These are phyloP conservation scores for Mixornis gularis DNA, from an alignment of 2,113 vertebrate genomes.

Conservation along the genomic window DNA sequence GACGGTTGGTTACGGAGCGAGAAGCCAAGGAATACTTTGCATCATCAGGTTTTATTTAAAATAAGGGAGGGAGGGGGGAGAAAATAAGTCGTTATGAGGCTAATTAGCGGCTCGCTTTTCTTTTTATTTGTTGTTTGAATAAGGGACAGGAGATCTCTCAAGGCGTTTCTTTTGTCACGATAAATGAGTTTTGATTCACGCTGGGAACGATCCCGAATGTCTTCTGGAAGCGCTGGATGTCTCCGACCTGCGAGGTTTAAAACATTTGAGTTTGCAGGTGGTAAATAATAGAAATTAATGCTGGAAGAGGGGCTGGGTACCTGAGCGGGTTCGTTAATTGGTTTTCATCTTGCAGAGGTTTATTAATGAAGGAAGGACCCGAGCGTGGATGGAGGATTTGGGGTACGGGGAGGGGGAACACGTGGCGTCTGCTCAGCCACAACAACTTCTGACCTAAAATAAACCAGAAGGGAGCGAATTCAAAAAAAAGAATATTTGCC, in stretches of 20 bases:
- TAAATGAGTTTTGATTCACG: slow-evolving; percentile 2
- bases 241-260: not conserved
- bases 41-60: slow-evolving; percentile 71
- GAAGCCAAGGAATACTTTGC: slow-evolving; percentile 63
- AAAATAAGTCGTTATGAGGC: slow-evolving; percentile 34
- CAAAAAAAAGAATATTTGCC: too few relatives aligned
- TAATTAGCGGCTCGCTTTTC: slow-evolving; percentile 43
- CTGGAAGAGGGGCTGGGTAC: not conserved
- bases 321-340: not conserved
- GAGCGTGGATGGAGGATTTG: not conserved
- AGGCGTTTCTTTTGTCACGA: not conserved
- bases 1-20: slow-evolving; percentile 31
- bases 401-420: rapidly evolving
- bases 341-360: not conserved
- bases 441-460: rapidly evolving
- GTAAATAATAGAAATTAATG: not conserved
- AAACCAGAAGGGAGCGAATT: not conserved
- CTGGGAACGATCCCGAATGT: not conserved
- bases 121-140: slow-evolving; percentile 18
- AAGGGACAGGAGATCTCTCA: slow-evolving; percentile 1
- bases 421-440: rapidly evolving
- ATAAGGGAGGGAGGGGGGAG: not conserved
- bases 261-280: not conserved
- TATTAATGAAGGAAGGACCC: not conserved
- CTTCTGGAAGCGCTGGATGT: not conserved